These are phyloP conservation scores for Pheosia gnoma DNA, from an alignment of 2,888 invertebrate genomes.

Conservation along the genomic window DNA sequence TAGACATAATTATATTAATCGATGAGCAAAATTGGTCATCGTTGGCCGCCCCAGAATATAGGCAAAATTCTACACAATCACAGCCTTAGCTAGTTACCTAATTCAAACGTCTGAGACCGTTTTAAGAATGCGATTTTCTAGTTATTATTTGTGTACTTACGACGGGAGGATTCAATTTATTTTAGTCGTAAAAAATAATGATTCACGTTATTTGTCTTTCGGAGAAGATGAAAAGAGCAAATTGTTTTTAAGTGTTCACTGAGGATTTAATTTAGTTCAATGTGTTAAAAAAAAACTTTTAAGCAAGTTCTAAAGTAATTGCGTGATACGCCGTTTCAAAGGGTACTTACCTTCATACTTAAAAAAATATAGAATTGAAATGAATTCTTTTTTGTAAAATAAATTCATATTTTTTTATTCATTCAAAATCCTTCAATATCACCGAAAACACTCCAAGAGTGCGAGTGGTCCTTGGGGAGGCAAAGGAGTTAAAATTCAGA, in stretches of 20 bases:
- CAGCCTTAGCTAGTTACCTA: conserved; percentile 16
- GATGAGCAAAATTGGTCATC: no score
- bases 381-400: not conserved
- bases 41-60: no score
- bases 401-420: not conserved
- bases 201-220: conserved; percentile 1
- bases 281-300: not conserved
- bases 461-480: not conserved
- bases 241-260: conserved; percentile 4
- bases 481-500: not conserved
- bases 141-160: conserved; percentile 11
- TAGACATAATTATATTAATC: no score
- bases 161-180: conserved; percentile 25
- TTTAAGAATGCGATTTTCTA: conserved; percentile 24
- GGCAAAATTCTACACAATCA: conserved; percentile 32
- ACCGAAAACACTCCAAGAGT: not conserved
- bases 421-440: not conserved
- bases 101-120: conserved; percentile 23
- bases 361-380: not conserved
- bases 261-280: not conserved
- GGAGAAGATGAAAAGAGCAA: conserved; percentile 6
- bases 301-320: not conserved
- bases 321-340: no score
- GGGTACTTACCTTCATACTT: no score
- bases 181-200: conserved; percentile 21